Conservation (phyloP, 2,797 vertebrate genomes). For the Brachyrhaphis roseni region DNA sequence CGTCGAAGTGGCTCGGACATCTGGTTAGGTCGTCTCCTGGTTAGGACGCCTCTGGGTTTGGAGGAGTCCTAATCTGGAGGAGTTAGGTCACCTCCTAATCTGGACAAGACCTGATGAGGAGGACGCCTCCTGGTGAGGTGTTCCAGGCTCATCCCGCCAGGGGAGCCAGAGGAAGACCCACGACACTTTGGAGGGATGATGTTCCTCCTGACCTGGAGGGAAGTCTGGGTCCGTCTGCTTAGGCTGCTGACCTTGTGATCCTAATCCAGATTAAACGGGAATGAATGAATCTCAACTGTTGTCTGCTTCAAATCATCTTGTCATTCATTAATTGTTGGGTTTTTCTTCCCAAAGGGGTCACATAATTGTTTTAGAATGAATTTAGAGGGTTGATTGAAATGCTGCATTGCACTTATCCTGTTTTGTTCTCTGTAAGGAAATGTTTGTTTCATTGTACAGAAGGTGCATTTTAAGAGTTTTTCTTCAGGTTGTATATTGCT, state of each 20-base stretch:
- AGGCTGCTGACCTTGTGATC: too few species aligned
- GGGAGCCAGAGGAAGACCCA: background rate
- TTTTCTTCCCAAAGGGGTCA: conserved; percentile 4
- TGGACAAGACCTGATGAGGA: too few species aligned
- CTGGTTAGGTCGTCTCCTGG: background rate
- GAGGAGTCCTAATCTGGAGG: too few species aligned
- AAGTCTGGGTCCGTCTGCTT: too few species aligned
- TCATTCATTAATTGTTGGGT: background rate
- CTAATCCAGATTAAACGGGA: too few species aligned
- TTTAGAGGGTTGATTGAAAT: conserved; percentile 46
- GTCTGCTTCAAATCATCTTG: background rate
- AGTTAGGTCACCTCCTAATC: too few species aligned
- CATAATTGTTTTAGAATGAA: conserved; percentile 26
- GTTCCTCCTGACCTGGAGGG: background rate
- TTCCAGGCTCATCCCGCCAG: background rate
- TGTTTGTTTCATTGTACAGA: conserved; percentile 60
- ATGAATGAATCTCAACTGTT: background rate
- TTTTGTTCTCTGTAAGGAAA: conserved; percentile 44
- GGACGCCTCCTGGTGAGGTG: background rate
- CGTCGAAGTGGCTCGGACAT: background rate
- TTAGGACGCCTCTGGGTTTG: too few species aligned
- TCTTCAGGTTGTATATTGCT: conserved; percentile 26
- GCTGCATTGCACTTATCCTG: conserved; percentile 59
- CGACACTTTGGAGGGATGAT: background rate
- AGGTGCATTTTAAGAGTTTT: conserved; percentile 52